A percentile compares a stretch with the other conserved stretches of the same genome.
Conservation (phyloP, 2,113 vertebrate genomes). For the Rhegmatorhina hoffmannsi region DNA sequence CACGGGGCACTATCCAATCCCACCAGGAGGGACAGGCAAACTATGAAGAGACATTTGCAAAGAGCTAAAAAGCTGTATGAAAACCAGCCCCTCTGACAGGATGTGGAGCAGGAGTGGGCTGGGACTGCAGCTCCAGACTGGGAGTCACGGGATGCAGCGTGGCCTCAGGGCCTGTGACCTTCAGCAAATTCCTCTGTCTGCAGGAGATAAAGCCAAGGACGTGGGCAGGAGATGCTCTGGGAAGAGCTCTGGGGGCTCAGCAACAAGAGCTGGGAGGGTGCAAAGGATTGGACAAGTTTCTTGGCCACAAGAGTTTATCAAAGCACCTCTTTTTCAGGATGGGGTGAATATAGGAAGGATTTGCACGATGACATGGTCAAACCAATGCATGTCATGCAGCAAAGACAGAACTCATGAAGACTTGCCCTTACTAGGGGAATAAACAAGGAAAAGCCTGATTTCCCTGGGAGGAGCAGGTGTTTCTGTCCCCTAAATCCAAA, state of each 20-base stretch:
- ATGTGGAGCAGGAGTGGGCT: neutral
- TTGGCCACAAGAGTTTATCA: neutral
- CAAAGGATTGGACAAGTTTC: neutral
- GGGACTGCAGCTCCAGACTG: neutral
- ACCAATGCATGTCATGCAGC: rapidly evolving
- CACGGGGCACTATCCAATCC: neutral
- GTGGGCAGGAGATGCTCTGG: neutral
- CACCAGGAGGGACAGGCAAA: neutral
- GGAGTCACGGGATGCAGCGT: neutral
- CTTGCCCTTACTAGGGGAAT: neutral
- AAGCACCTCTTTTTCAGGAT: neutral
- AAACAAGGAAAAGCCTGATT: neutral
- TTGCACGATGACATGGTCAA: neutral
- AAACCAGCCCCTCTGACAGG: neutral
- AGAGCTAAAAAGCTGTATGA: neutral
- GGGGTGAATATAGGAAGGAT: neutral
- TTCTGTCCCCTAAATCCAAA: neutral
- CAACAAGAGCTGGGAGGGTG: neutral
- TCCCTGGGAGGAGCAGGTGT: neutral
- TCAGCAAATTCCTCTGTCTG: conserved; percentile 28
- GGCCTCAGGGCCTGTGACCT: neutral
- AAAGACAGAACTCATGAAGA: neutral
- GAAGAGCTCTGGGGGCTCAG: neutral
- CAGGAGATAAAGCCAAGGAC: neutral
- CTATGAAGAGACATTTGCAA: neutral